Evolutionary conservation across 2,888 invertebrate species (phyloP).

Genomic region (Fragum whitleyi): DNA sequence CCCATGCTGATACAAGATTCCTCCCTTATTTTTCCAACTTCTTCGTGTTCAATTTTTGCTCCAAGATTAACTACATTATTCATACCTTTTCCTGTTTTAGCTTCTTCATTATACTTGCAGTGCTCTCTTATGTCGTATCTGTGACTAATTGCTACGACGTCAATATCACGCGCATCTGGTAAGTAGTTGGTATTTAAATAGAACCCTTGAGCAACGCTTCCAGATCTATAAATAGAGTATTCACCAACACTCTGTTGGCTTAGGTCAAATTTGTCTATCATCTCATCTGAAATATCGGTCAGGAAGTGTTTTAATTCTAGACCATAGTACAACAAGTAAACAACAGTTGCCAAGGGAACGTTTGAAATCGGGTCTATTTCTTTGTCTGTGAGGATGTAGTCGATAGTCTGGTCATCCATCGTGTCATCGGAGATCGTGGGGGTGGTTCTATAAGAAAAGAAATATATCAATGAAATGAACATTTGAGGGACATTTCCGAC

Average conservation of each 20-base stretch:
- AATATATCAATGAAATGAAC: too few species aligned
- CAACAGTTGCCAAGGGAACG: slow-evolving; percentile 35
- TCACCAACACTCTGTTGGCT: slow-evolving; percentile 28
- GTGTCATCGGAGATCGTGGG: too few species aligned
- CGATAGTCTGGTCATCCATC: slow-evolving; percentile 42
- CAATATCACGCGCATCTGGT: slow-evolving; percentile 44
- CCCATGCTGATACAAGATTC: neutral
- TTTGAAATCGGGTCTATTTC: slow-evolving; percentile 31
- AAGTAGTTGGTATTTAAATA: slow-evolving; percentile 40
- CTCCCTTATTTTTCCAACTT: neutral
- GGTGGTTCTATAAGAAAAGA: too few species aligned
- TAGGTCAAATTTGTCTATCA: slow-evolving; percentile 17
- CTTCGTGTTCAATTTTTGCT: neutral
- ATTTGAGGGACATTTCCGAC: too few species aligned
- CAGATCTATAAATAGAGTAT: slow-evolving; percentile 37
- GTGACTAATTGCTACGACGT: slow-evolving; percentile 39
- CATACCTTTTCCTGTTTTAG: neutral
- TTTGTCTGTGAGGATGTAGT: slow-evolving; percentile 34
- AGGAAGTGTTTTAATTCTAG: slow-evolving; percentile 43
- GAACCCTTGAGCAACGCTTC: slow-evolving; percentile 51
- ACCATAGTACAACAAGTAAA: slow-evolving; percentile 47
- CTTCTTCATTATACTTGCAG: slow-evolving; percentile 35
- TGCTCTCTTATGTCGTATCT: slow-evolving; percentile 38
- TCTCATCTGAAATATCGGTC: slow-evolving; percentile 31
- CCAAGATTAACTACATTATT: neutral